Evolutionary conservation across 1,140 invertebrate genomes (phyloP).

Genomic region (Brachionus calyciflorus): DNA sequence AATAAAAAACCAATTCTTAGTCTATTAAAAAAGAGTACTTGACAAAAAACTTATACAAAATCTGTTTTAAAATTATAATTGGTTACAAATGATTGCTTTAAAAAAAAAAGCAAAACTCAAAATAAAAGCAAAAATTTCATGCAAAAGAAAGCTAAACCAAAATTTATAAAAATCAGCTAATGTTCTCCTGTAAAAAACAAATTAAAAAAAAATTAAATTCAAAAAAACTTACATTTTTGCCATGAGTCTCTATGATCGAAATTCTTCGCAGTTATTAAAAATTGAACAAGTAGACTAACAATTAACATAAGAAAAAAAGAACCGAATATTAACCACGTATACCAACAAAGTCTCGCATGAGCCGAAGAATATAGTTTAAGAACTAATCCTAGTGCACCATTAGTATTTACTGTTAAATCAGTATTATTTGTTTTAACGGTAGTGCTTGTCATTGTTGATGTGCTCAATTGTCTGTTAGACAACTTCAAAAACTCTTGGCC

Average conservation of each 20-base stretch:
- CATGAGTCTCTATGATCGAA: constrained; percentile 29
- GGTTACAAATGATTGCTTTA: no score
- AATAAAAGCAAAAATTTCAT: no score
- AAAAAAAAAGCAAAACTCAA: no score
- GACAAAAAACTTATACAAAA: no score
- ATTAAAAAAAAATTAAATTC: neutral
- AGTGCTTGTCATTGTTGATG: neutral
- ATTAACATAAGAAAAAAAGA: constrained; percentile 41
- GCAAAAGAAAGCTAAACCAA: neutral
- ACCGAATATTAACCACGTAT: constrained; percentile 39
- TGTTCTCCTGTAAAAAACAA: neutral
- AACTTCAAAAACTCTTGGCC: neutral
- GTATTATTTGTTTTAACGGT: neutral
- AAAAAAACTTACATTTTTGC: constrained; percentile 34
- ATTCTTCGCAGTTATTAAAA: constrained; percentile 8
- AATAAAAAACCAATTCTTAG: no score
- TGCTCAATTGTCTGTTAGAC: neutral
- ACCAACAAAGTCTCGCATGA: constrained; percentile 39
- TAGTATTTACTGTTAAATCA: neutral
- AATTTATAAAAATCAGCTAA: constrained; percentile 38
- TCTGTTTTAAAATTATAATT: no score
- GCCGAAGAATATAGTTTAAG: constrained; percentile 30
- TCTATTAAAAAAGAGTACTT: no score
- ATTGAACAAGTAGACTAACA: constrained; percentile 27
- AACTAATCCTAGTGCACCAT: constrained; percentile 31